Percentiles rank a stretch among this genome's conserved stretches.
These are phyloP conservation scores for Hippopotamyrus pictus DNA, from an alignment of 2,797 vertebrate genomes.

Conservation along the genomic window DNA sequence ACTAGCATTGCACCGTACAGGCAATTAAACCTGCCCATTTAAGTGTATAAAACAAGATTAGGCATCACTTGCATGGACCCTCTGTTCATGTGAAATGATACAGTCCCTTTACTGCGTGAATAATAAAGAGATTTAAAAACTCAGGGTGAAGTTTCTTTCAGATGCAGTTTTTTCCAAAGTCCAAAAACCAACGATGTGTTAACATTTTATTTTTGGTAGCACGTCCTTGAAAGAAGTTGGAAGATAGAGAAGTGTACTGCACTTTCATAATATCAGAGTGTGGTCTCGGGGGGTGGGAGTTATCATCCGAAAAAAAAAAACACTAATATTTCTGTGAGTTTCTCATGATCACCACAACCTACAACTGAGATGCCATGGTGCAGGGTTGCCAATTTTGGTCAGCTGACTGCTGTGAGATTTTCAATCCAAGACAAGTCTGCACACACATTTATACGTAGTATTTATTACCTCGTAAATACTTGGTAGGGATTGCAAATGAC, in stretches of 20 bases:
- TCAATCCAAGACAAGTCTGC: not conserved
- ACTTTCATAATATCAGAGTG: not conserved
- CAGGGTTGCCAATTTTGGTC: not conserved
- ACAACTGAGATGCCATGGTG: not conserved
- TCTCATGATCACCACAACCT: not conserved
- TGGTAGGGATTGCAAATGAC: not conserved
- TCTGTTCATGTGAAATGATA: conserved; percentile 21
- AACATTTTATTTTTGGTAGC: not conserved
- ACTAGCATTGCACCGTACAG: conserved; percentile 11
- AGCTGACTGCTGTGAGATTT: not conserved
- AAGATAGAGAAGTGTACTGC: not conserved
- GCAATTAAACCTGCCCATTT: conserved; percentile 32
- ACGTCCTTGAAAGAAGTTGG: not conserved
- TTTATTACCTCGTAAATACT: not conserved
- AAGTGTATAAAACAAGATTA: conserved; percentile 22
- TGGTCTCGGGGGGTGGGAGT: not conserved
- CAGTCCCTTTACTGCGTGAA: conserved; percentile 6
- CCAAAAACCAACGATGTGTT: not conserved
- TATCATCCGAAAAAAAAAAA: not conserved
- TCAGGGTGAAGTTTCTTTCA: conserved; percentile 14
- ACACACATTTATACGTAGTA: not conserved
- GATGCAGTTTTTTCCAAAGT: not conserved
- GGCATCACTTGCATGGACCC: conserved; percentile 29
- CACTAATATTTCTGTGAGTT: not conserved
- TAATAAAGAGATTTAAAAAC: not conserved